Evolutionary conservation across 1,140 invertebrate species (phyloP), one percentile per base, ranked within the genome.

Genomic region (Panagrolaimus sp.): DNA sequence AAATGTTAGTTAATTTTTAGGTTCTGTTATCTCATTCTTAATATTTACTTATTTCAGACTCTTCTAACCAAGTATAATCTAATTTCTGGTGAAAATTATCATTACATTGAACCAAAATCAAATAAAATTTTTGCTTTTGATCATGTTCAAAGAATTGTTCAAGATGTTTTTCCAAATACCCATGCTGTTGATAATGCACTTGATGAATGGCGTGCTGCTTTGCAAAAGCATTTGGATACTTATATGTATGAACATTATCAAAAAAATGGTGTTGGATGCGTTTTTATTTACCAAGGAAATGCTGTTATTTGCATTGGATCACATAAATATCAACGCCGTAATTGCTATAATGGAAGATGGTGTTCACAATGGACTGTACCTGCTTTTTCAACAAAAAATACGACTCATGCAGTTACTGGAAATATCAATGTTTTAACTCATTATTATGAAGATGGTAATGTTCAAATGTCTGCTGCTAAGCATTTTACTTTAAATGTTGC

Each of bases 381-480:
- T 16, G 14, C 9, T 1, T 64, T 62, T 9, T n/a, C 69, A 25
- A 71, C 71, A 44, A 46, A 67, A 13, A 25, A 43, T 20, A 47
- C 16, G 13, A 67, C 20, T 66, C 86, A 84, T 70, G 92, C 96
- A 83, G 82, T 97, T 45, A 89, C 89, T 74, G 94, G 94, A 67
- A 87, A 91, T 75, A 86, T 97, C 7, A 94, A 64, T 31, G 23
- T 76, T 16, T 73, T 86, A 88, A 94, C 89, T 44, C 96, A 99
- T 85, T 99, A 99, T 84, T 99, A 98, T 83, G 96, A 99, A 87
- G 96, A 99, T 85, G 96, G 96, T 23, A 99, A 99, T 86, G 96
- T 99, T 38, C 96, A 98, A 84, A 86, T 99, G 80, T 92, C 95
- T 63, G 92, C 91, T 81, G 91, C 90, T 38, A 96, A 96, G 86